A percentile compares a stretch with the other conserved stretches of the same genome.
Evolutionary conservation across 2,888 invertebrate species (phyloP).

Genomic region (Erannis defoliaria): DNA sequence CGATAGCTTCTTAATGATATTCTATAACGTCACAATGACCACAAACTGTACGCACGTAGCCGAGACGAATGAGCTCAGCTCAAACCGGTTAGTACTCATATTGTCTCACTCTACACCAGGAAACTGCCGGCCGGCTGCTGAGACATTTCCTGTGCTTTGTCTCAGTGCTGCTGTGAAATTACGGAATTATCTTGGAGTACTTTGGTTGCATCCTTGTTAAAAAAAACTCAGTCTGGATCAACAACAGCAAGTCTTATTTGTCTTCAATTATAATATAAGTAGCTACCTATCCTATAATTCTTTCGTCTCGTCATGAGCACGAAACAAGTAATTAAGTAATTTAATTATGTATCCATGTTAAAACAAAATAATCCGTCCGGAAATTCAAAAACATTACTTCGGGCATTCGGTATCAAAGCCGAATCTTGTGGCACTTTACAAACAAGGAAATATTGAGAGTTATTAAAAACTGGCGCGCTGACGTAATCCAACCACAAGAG

Average conservation of each 20-base stretch:
- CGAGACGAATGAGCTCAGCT: slow-evolving; percentile 73
- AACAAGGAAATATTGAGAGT: slow-evolving; percentile 82
- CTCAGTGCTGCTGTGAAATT: slow-evolving; percentile 65
- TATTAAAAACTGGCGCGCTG: slow-evolving; percentile 84
- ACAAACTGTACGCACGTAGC: slow-evolving; percentile 59
- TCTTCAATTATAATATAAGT: not conserved
- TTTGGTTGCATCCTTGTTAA: slow-evolving; percentile 23
- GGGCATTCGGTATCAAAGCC: slow-evolving; percentile 51
- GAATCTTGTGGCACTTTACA: slow-evolving; percentile 63
- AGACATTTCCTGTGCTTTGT: slow-evolving; percentile 83
- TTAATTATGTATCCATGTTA: slow-evolving; percentile 11
- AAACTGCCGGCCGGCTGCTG: slow-evolving; percentile 75
- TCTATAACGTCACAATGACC: slow-evolving; percentile 52
- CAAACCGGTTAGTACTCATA: slow-evolving; percentile 81
- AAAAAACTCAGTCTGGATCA: slow-evolving; percentile 8
- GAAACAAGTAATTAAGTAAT: not conserved
- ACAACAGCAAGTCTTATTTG: not conserved
- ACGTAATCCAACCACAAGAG: slow-evolving; percentile 77
- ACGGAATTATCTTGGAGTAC: slow-evolving; percentile 47
- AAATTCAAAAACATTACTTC: slow-evolving; percentile 45
- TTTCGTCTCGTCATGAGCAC: not conserved
- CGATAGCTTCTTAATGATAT: slow-evolving; percentile 26
- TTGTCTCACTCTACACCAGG: slow-evolving; percentile 83
- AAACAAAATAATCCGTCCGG: slow-evolving; percentile 29
- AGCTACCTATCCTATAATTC: not conserved